Conservation (phyloP, 2,797 vertebrate genomes). For the Ispidina lecontei region DNA sequence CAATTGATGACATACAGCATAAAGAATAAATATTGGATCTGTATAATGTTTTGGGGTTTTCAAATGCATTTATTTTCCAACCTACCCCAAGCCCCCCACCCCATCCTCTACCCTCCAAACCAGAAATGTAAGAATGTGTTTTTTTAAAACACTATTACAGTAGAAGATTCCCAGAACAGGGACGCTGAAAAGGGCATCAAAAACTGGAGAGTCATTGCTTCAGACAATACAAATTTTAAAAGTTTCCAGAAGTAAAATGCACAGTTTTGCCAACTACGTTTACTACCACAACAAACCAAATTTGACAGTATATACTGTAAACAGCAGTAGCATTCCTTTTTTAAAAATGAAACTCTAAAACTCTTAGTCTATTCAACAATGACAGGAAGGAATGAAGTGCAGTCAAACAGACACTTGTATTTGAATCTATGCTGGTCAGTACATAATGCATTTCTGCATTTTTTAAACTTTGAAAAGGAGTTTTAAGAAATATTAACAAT, state of each 20-base stretch:
- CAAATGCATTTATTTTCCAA: not conserved
- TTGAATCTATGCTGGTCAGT: not conserved
- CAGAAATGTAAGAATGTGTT: not conserved
- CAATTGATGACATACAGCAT: not conserved
- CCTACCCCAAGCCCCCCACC: not conserved
- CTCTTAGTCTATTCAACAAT: not conserved
- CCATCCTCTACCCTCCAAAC: not conserved
- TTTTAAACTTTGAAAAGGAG: slow-evolving; percentile 18
- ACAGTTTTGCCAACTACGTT: not conserved
- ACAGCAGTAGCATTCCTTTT: not conserved
- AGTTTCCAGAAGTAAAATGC: not conserved
- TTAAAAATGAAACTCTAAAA: not conserved
- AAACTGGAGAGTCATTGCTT: not conserved
- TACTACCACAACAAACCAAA: not conserved
- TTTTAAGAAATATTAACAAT: not conserved
- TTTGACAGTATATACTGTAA: not conserved
- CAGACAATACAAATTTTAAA: not conserved
- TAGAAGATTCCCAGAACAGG: not conserved
- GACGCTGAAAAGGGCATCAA: not conserved
- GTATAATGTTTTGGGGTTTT: not conserved
- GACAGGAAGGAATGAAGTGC: not conserved
- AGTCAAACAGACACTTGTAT: not conserved
- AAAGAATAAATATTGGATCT: not conserved
- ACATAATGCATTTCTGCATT: not conserved
- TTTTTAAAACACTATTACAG: not conserved